These are phyloP conservation scores for Drosophila tripunctata DNA, from an alignment of 2,888 invertebrate genomes.

Conservation along the genomic window DNA sequence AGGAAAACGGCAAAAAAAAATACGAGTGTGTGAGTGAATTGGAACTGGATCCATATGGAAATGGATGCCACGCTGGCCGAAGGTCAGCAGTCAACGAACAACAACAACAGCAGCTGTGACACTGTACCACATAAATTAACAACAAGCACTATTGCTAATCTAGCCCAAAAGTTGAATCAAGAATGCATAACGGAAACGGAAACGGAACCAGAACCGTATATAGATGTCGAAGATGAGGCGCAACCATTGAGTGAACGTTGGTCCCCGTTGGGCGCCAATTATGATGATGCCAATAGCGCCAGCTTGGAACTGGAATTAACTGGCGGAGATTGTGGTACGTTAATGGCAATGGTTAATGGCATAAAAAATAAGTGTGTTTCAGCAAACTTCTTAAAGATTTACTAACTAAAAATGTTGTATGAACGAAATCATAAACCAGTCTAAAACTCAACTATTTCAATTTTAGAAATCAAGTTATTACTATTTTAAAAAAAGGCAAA, in stretches of 20 bases:
- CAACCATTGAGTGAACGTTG: conserved; percentile 82
- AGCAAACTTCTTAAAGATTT: too few species aligned
- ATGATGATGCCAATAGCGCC: conserved; percentile 79
- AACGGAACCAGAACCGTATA: background rate
- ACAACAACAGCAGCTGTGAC: conserved; percentile 14
- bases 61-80: conserved; percentile 44
- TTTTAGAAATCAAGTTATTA: too few species aligned
- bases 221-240: conserved; percentile 40
- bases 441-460: too few species aligned
- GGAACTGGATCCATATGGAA: conserved; percentile 16
- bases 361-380: too few species aligned
- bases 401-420: too few species aligned
- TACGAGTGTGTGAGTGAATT: background rate
- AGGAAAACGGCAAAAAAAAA: background rate
- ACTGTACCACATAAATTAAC: conserved; percentile 17
- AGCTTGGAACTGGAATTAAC: conserved; percentile 68
- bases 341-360: too few species aligned
- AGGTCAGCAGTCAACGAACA: conserved; percentile 38
- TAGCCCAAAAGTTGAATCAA: too few species aligned
- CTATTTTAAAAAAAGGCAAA: too few species aligned
- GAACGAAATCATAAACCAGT: too few species aligned
- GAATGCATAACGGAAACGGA: conserved; percentile 25
- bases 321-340: conserved; percentile 68
- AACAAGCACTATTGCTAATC: too few species aligned
- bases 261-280: conserved; percentile 83